Evolutionary conservation across 2,888 invertebrate species (phyloP).

Genomic region (Trachelus troglodyta): DNA sequence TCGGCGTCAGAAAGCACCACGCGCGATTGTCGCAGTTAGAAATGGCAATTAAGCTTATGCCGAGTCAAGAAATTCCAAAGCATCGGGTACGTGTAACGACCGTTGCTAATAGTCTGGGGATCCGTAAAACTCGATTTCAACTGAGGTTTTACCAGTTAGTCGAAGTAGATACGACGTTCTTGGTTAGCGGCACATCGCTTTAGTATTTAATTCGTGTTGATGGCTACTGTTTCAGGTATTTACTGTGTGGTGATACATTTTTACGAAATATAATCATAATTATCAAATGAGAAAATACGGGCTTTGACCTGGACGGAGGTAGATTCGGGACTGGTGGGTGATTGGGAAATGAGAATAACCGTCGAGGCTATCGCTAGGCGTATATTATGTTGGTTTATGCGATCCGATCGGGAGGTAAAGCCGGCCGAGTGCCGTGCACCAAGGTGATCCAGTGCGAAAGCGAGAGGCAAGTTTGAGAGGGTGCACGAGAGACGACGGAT

Average conservation of each 20-base stretch:
- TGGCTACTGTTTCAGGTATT: background rate
- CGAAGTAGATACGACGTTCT: background rate
- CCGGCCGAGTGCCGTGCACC: slow-evolving; percentile 26
- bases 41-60: background rate
- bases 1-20: background rate
- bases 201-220: background rate
- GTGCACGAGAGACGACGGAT: slow-evolving; percentile 22
- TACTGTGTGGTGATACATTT: background rate
- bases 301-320: background rate
- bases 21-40: background rate
- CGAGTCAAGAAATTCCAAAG: background rate
- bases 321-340: background rate
- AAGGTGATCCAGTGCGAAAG: slow-evolving; percentile 54
- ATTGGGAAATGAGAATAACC: slow-evolving; percentile 3
- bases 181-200: background rate
- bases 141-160: background rate
- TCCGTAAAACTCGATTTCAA: background rate
- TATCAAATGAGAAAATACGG: background rate
- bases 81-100: background rate
- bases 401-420: slow-evolving; percentile 17
- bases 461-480: slow-evolving; percentile 26
- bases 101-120: background rate
- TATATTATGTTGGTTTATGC: slow-evolving; percentile 17
- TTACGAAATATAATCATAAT: background rate
- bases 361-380: background rate